phyloP scores from a whole-genome alignment of 2,113 vertebrate species.

The cat (Felis catus) region F.catus_Fca126_mat1.0 CM031420.1:96591001-96591500 shows the following conservation, averaged over 20 bases:
- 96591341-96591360: constrained; percentile 94
- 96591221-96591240: constrained; percentile 82
- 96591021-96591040: constrained; percentile 62
- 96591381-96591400: constrained; percentile 89
- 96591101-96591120: constrained; percentile 79
- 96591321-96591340: constrained; percentile 94
- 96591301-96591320: constrained; percentile 91
- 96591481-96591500: constrained; percentile 87
- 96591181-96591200: constrained; percentile 81
- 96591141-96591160: constrained; percentile 79
- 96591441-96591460: constrained; percentile 90
- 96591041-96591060: constrained; percentile 74
- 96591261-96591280: constrained; percentile 91
- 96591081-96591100: constrained; percentile 72
- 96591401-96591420: constrained; percentile 90
- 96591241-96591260: constrained; percentile 84
- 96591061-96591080: constrained; percentile 79
- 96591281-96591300: constrained; percentile 93
- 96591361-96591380: constrained; percentile 96
- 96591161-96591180: constrained; percentile 78
- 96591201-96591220: constrained; percentile 81
- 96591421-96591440: constrained; percentile 94
- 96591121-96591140: constrained; percentile 79
- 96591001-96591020: constrained; percentile 2
- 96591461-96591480: constrained; percentile 86